Base-by-base conservation (phyloP, 2,797 vertebrate genomes). In the Gymnopithys bicolor region DNA sequence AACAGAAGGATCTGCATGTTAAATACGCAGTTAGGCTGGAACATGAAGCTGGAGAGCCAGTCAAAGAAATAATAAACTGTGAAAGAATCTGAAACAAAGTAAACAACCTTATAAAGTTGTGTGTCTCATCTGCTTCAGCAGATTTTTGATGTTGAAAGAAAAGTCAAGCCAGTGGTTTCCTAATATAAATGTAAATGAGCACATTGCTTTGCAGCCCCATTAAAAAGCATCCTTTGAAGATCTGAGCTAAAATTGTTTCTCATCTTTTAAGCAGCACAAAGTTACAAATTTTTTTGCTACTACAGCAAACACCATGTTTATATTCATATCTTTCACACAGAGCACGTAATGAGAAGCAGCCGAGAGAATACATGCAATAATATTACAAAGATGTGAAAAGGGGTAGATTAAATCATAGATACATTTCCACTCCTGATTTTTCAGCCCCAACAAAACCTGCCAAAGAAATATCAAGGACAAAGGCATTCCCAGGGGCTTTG, bases 21-120 rank as follows among this genome's bases (percentile, higher is more conserved):
- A 96, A 96, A 80, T 91, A 91, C 58, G 89, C 51, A 91, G 73
- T 78, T 90, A 82, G 87, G 43, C 35, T 80, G 76, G 84, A 94
- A 93, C 39, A 71, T 53, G 70, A 95, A 87, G 48, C 69, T 90
- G 70, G 39, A 93, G 33, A 93, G n/a, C 23, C 55, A 90, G 51
- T 88, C 55, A 94, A 94, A 94, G 59, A 90, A 96, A 95, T 82
- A 94, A 95, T 82, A 95, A 96, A 88, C 84, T 75, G 15, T 69
- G 81, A 79, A 93, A 93, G 59, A 97, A 94, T 95, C 68, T 94
- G 88, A 86, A 94, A 52, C 4, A 17, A 94, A 96, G 79, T 92
- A 94, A 96, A 94, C 85, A 95, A 27, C 56, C 48, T 64, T 83
- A 60, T 89, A 80, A 94, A 96, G n/a, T 35, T 93, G 45, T 70